Evolutionary conservation across 2,888 invertebrate species (phyloP).

Genomic region (Marasmarcha lunaedactyla): DNA sequence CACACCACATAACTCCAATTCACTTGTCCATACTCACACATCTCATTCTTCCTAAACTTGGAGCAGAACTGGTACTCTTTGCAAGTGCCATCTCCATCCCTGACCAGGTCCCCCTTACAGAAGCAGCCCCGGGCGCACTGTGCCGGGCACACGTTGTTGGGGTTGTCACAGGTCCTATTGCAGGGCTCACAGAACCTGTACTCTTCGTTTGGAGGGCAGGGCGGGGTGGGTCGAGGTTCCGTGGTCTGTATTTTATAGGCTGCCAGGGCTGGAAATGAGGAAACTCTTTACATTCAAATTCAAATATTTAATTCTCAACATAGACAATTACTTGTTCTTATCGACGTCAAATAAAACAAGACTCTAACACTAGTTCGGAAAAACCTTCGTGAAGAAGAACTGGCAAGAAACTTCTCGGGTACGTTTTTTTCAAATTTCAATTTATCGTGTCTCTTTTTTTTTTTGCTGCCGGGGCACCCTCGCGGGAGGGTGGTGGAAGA

Average conservation of each 20-base stretch:
- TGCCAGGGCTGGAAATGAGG: constrained; percentile 16
- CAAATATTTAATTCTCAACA: too few species aligned
- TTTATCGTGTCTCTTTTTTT: too few species aligned
- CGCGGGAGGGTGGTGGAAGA: too few species aligned
- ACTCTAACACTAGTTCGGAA: too few species aligned
- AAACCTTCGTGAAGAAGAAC: too few species aligned
- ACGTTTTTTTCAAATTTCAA: too few species aligned
- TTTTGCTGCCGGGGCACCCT: too few species aligned
- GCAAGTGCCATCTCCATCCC: constrained; percentile 31
- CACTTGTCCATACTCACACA: constrained; percentile 14
- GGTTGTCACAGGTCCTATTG: constrained; percentile 34
- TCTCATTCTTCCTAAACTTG: constrained; percentile 16
- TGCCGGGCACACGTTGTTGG: constrained; percentile 42
- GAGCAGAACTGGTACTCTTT: constrained; percentile 27
- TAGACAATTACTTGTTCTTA: too few species aligned
- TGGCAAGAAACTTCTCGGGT: too few species aligned
- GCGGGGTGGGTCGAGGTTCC: constrained; percentile 29
- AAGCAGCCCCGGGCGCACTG: constrained; percentile 45
- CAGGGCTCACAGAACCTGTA: constrained; percentile 44
- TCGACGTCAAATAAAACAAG: too few species aligned
- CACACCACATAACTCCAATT: too few species aligned
- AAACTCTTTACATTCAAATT: too few species aligned
- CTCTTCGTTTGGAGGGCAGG: constrained; percentile 35
- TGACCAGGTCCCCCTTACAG: constrained; percentile 32
- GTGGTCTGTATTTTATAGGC: constrained; percentile 27